These are phyloP conservation scores for Xerus rutilus DNA, from an alignment of 2,797 vertebrate genomes.

Conservation along the genomic window DNA sequence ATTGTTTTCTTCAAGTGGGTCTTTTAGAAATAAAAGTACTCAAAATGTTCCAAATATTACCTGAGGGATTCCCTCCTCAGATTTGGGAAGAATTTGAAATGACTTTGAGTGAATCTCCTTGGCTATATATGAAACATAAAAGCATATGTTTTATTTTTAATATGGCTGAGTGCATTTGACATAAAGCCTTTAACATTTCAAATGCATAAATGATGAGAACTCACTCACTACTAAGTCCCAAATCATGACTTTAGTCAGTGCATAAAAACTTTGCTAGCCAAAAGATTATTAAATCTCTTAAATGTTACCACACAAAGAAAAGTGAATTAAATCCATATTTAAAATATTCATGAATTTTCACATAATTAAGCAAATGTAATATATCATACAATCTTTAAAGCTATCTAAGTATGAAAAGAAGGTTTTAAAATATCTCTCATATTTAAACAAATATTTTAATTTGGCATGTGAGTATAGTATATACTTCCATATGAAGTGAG, in stretches of 20 bases:
- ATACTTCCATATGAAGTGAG: accelerated
- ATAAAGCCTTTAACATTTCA: slow-evolving; percentile 62
- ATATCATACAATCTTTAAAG: not conserved
- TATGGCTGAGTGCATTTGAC: slow-evolving; percentile 44
- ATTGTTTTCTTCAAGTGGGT: slow-evolving; percentile 32
- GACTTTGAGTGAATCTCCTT: slow-evolving; percentile 43
- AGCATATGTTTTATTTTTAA: slow-evolving; percentile 61
- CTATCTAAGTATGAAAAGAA: not conserved
- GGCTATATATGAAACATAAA: slow-evolving; percentile 30
- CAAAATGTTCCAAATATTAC: slow-evolving; percentile 47
- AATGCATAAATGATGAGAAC: not conserved
- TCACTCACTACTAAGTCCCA: not conserved
- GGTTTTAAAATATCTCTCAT: not conserved
- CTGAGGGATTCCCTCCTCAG: not conserved
- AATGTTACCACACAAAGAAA: not conserved
- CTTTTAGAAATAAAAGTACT: slow-evolving; percentile 40
- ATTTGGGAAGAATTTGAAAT: slow-evolving; percentile 55
- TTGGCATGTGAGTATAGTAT: not conserved
- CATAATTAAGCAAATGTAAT: not conserved
- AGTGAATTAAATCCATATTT: not conserved
- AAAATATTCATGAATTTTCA: not conserved
- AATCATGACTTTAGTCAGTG: not conserved
- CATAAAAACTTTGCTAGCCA: not conserved
- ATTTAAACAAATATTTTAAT: not conserved
- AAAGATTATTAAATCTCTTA: not conserved